Evolutionary conservation across 2,797 vertebrate genomes (phyloP).

Genomic region (Sebastes hubbsi): DNA sequence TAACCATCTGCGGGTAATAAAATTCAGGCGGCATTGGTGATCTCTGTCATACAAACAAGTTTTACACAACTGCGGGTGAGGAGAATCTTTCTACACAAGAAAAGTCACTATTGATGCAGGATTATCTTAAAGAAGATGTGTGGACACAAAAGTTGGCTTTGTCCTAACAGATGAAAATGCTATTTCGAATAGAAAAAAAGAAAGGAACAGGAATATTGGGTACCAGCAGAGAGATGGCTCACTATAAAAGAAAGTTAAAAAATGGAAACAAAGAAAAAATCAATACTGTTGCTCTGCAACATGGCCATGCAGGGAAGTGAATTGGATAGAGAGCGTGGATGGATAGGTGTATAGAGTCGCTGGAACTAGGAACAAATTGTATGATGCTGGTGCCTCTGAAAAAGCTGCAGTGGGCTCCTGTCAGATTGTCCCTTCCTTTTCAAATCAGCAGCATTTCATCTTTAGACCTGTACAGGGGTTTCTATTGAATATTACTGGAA

Average conservation of each 20-base stretch:
- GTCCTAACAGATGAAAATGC: constrained; percentile 5
- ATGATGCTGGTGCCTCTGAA: constrained; percentile 6
- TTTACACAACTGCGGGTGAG: neutral
- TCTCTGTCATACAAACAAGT: neutral
- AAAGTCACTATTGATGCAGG: neutral
- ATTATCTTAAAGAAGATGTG: neutral
- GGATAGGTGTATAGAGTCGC: constrained; percentile 17
- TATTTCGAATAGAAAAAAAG: neutral
- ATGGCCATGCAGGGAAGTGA: constrained; percentile 15
- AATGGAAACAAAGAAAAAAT: constrained; percentile 48
- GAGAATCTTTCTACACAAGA: neutral
- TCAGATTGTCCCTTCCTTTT: neutral
- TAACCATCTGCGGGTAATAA: neutral
- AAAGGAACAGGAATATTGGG: neutral
- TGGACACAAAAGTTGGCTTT: constrained; percentile 21
- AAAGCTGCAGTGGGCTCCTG: constrained; percentile 8
- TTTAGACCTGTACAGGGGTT: neutral
- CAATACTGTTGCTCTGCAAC: constrained; percentile 47
- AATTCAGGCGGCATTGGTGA: neutral
- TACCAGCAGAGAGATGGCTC: constrained; percentile 17
- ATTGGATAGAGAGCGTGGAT: constrained; percentile 14
- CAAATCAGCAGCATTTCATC: constrained; percentile 3
- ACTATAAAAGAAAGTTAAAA: constrained; percentile 24
- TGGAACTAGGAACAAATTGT: constrained; percentile 22
- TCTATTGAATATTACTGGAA: neutral